phyloP scores from a whole-genome alignment of 1,140 invertebrate species.

The Phortica variegata region DNA sequence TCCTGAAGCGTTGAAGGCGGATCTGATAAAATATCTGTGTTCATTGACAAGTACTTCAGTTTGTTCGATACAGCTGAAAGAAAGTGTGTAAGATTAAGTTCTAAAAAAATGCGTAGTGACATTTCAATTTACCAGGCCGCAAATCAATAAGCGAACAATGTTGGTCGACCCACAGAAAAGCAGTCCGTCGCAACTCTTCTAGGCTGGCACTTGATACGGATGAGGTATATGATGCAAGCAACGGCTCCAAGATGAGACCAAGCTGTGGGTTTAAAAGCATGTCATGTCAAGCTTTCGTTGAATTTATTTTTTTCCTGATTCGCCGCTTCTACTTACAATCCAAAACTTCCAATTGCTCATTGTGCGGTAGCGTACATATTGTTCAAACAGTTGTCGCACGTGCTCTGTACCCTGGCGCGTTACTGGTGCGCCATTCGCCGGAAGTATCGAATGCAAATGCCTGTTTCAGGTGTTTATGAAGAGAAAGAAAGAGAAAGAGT shows the following conservation, averaged over 20 bases:
- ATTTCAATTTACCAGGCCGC: conserved; percentile 72
- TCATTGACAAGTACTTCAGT: conserved; percentile 83
- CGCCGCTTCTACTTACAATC: conserved; percentile 71
- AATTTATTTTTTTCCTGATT: background rate
- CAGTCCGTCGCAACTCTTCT: conserved; percentile 89
- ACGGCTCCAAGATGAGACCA: conserved; percentile 83
- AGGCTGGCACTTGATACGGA: conserved; percentile 87
- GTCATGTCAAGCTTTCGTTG: background rate
- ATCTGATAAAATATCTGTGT: conserved; percentile 89
- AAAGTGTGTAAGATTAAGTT: background rate
- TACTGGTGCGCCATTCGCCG: conserved; percentile 92
- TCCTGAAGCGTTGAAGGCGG: conserved; percentile 80
- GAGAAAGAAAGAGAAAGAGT: conserved; percentile 3
- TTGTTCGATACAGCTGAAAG: conserved; percentile 85
- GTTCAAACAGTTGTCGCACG: conserved; percentile 93
- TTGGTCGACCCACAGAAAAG: conserved; percentile 91
- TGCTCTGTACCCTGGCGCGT: conserved; percentile 85
- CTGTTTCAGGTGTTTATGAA: too few relatives aligned
- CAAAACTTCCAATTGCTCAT: conserved; percentile 97
- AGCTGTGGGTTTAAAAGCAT: conserved; percentile 65
- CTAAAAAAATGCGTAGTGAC: background rate
- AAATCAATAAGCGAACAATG: conserved; percentile 92
- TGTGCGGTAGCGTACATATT: conserved; percentile 84
- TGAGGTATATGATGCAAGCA: conserved; percentile 86
- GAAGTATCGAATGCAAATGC: conserved; percentile 90